These are phyloP conservation scores for Lapara coniferarum DNA, from an alignment of 2,888 invertebrate species.

Conservation along the genomic window DNA sequence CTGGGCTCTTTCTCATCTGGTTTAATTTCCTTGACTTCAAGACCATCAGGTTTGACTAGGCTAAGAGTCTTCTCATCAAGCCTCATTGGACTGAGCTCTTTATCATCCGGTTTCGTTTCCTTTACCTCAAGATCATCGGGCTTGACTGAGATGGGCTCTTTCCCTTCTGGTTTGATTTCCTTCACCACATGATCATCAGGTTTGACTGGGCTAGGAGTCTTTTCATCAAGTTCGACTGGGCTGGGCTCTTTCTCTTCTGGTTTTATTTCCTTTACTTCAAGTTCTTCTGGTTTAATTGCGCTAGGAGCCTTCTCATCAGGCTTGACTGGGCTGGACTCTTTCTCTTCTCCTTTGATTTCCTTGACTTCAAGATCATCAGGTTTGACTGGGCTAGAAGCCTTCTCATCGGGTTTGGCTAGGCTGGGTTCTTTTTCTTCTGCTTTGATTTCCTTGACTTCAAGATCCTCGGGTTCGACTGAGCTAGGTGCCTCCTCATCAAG, in stretches of 20 bases:
- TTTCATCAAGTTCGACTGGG: conserved; percentile 26
- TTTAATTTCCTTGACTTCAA: background rate
- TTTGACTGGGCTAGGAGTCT: conserved; percentile 12
- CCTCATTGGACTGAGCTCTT: conserved; percentile 25
- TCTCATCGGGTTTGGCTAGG: conserved; percentile 26
- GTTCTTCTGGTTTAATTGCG: conserved; percentile 10
- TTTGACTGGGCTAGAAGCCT: conserved; percentile 23
- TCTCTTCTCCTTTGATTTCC: conserved; percentile 9
- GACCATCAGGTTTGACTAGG: conserved; percentile 21
- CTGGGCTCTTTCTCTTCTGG: conserved; percentile 22
- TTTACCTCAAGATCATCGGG: background rate
- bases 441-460: background rate
- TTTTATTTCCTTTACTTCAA: conserved; percentile 2
- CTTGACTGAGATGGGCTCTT: conserved; percentile 23
- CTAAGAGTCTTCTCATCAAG: conserved; percentile 23
- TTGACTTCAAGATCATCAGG: conserved; percentile 20
- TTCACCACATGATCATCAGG: conserved; percentile 10
- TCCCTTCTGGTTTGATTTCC: conserved; percentile 9
- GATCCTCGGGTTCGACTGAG: background rate
- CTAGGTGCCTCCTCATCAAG: background rate
- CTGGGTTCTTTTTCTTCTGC: conserved; percentile 26
- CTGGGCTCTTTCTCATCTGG: conserved; percentile 16
- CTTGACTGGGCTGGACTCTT: conserved; percentile 10
- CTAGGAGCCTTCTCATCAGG: conserved; percentile 4
- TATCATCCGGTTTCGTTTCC: background rate